A percentile compares a stretch with the other conserved stretches of the same genome.
These are phyloP conservation scores for Thumatha senex DNA, from an alignment of 2,888 invertebrate species.

Conservation along the genomic window DNA sequence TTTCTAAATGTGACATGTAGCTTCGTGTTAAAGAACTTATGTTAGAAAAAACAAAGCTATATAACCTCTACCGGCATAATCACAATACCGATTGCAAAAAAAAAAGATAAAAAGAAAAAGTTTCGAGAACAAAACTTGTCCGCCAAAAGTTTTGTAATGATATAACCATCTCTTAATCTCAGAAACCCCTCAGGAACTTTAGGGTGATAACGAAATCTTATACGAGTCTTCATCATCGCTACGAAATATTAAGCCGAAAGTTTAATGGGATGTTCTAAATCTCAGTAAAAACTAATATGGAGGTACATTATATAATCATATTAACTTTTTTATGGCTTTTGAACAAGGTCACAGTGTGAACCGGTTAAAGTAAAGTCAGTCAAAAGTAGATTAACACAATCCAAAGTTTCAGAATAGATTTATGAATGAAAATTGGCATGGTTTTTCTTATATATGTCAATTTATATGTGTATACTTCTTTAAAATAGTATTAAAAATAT, in stretches of 20 bases:
- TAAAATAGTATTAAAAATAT: no score
- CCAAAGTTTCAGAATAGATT: no score
- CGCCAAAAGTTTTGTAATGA: constrained; percentile 22
- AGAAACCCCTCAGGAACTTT: constrained; percentile 19
- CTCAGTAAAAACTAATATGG: constrained; percentile 15
- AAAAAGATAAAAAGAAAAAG: constrained; percentile 11
- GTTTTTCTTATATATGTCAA: no score
- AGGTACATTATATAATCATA: constrained; percentile 4
- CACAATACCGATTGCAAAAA: constrained; percentile 3
- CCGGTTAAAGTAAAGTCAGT: neutral
- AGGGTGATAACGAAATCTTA: constrained; percentile 20
- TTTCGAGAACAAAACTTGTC: constrained; percentile 7
- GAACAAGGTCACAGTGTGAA: constrained; percentile 9
- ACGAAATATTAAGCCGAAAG: constrained; percentile 18
- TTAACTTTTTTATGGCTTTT: constrained; percentile 1
- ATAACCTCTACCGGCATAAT: constrained; percentile 5
- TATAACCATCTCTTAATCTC: constrained; percentile 20
- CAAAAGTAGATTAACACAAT: no score
- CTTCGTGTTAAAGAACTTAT: neutral
- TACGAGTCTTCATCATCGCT: constrained; percentile 5
- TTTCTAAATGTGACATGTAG: constrained; percentile 10
- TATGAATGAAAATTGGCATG: no score
- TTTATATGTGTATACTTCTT: no score
- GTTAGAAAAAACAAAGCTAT: neutral
- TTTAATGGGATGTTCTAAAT: constrained; percentile 13